These are phyloP conservation scores for Sclerodermus sp. DNA, from an alignment of 2,888 invertebrate genomes.

Conservation along the genomic window DNA sequence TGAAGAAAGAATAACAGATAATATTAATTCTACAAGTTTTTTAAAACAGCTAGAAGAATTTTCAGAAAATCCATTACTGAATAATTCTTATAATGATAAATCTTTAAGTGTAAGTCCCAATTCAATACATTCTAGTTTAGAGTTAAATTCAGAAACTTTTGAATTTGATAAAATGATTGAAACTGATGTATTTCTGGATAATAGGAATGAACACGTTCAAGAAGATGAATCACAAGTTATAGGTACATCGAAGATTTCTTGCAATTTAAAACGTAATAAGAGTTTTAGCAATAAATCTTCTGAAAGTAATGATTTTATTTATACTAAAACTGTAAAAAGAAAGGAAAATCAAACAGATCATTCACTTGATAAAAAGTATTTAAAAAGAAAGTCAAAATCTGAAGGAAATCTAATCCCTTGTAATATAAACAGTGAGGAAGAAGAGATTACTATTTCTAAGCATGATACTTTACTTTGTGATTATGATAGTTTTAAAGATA, in stretches of 20 bases:
- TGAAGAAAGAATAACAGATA: too few species aligned
- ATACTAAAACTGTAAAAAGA: conserved; percentile 1
- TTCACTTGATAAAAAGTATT: conserved; percentile 13
- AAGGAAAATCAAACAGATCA: conserved; percentile 8
- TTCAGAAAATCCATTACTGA: too few species aligned
- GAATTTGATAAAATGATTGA: conserved; percentile 1
- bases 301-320: too few species aligned
- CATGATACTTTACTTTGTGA: too few species aligned
- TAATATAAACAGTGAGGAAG: background rate
- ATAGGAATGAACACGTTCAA: background rate
- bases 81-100: background rate
- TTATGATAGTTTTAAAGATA: too few species aligned
- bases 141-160: conserved; percentile 7
- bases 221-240: background rate
- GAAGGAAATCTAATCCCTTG: conserved; percentile 17
- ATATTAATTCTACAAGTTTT: too few species aligned
- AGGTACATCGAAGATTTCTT: too few species aligned
- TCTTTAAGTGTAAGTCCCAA: conserved; percentile 22
- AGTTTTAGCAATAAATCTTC: too few species aligned
- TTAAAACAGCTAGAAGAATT: too few species aligned
- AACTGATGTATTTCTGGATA: conserved; percentile 1
- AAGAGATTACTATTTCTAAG: too few species aligned
- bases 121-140: conserved; percentile 25
- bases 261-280: too few species aligned
- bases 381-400: conserved; percentile 33